Conservation (phyloP, 2,888 invertebrate genomes). For the Hypsopygia costalis region DNA sequence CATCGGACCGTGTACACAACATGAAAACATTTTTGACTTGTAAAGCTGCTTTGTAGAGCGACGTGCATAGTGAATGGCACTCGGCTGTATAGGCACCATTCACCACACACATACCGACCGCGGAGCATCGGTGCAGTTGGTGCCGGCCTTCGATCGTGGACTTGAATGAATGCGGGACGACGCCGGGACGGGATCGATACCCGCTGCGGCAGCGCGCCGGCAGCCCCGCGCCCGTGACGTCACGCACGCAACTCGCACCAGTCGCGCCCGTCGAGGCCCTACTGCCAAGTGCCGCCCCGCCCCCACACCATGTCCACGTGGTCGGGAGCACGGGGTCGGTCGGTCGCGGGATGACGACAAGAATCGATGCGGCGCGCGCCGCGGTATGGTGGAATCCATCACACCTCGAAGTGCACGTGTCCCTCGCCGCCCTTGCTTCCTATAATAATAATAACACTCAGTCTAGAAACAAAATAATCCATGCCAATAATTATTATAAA, state of each 20-base stretch:
- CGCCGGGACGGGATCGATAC: constrained; percentile 35
- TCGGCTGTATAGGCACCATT: constrained; percentile 21
- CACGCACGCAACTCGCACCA: constrained; percentile 26
- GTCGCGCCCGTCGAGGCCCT: not conserved
- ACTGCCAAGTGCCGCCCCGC: not conserved
- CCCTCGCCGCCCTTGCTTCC: no score
- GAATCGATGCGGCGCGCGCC: constrained; percentile 33
- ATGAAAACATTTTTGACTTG: constrained; percentile 15
- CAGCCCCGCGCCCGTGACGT: constrained; percentile 43
- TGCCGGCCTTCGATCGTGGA: constrained; percentile 28
- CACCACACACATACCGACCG: constrained; percentile 19
- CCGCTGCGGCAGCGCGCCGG: constrained; percentile 36
- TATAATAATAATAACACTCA: no score
- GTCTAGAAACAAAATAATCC: no score
- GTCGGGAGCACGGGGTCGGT: constrained; percentile 27
- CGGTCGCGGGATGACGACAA: constrained; percentile 19
- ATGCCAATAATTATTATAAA: no score
- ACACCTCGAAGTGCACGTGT: constrained; percentile 16
- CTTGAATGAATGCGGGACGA: constrained; percentile 39
- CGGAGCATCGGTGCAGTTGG: constrained; percentile 24
- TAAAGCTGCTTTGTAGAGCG: constrained; percentile 12
- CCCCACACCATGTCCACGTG: constrained; percentile 28
- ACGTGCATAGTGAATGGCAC: constrained; percentile 24
- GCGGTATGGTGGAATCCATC: constrained; percentile 14
- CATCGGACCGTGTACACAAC: constrained; percentile 13